Evolutionary conservation across 1,140 invertebrate genomes (phyloP).

Genomic region (Drosophila subpulchrella): DNA sequence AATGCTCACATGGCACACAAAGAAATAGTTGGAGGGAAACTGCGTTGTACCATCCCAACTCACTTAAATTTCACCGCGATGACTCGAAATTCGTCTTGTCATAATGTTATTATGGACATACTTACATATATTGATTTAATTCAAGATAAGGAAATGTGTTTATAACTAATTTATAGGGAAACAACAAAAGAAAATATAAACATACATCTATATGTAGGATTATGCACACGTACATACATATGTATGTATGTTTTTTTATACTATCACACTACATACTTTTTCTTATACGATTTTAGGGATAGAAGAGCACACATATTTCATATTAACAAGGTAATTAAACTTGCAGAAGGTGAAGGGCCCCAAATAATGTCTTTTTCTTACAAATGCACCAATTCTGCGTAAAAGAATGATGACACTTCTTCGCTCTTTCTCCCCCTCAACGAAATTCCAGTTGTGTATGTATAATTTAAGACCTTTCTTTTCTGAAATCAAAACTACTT

Average conservation of each 20-base stretch:
- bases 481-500: constrained; percentile 12
- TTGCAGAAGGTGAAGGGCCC: too few relatives aligned
- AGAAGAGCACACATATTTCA: not conserved
- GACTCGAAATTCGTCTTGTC: not conserved
- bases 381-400: constrained; percentile 1
- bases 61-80: not conserved
- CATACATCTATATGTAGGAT: not conserved
- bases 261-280: not conserved
- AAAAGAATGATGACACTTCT: constrained; percentile 16
- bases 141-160: not conserved
- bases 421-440: constrained; percentile 9
- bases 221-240: not conserved
- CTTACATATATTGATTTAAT: not conserved
- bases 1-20: constrained; percentile 13
- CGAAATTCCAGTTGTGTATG: constrained; percentile 31
- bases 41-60: constrained; percentile 10
- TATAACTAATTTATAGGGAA: not conserved
- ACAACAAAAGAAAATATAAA: not conserved
- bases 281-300: not conserved
- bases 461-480: constrained; percentile 16
- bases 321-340: not conserved
- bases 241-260: not conserved
- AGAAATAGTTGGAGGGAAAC: constrained; percentile 13
- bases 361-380: not conserved
- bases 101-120: not conserved